These are phyloP conservation scores for Dryadula phaetusa DNA, from an alignment of 2,888 invertebrate species.

Conservation along the genomic window DNA sequence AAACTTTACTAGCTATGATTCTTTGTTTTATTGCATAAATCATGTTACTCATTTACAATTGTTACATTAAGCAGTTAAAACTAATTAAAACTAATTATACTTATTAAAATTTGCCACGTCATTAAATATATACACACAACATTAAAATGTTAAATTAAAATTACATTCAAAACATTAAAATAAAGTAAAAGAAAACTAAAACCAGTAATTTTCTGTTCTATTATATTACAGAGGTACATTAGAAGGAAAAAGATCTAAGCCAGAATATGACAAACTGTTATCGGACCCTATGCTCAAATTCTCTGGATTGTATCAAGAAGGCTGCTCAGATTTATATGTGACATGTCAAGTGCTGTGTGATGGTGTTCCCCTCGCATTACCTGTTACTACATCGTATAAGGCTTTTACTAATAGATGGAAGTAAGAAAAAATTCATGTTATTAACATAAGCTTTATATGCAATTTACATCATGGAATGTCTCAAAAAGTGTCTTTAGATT, in stretches of 20 bases:
- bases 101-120: not conserved
- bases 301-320: slow-evolving; percentile 93
- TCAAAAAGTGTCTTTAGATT: no score
- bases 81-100: not conserved
- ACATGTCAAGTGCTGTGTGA: slow-evolving; percentile 93
- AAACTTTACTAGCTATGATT: not conserved
- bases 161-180: no score
- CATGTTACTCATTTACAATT: not conserved
- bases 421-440: slow-evolving; percentile 79
- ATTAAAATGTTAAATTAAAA: no score
- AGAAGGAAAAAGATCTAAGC: slow-evolving; percentile 94
- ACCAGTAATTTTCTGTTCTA: not conserved
- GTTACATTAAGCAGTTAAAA: not conserved
- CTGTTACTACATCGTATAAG: slow-evolving; percentile 95
- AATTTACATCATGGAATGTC: no score
- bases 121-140: not conserved
- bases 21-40: not conserved
- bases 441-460: no score
- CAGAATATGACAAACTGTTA: slow-evolving; percentile 94
- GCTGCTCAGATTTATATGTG: slow-evolving; percentile 94
- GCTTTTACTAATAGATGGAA: slow-evolving; percentile 96
- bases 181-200: not conserved
- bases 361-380: slow-evolving; percentile 91
- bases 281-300: slow-evolving; percentile 95
- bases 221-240: slow-evolving; percentile 90